These are phyloP conservation scores for Electrona antarctica DNA, from an alignment of 2,113 vertebrate genomes.

Conservation along the genomic window DNA sequence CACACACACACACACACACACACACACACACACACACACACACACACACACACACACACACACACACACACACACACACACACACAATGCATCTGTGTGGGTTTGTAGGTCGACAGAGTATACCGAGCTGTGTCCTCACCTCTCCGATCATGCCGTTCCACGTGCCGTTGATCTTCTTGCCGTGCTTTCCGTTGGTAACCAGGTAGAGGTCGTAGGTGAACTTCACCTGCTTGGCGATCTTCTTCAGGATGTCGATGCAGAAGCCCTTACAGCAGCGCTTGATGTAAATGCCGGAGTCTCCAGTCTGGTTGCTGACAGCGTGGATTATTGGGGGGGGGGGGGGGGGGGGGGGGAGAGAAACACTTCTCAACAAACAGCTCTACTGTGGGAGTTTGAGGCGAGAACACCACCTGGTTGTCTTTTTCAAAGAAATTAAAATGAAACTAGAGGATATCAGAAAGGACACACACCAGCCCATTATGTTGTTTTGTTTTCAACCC, in stretches of 20 bases:
- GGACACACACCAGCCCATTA: constrained; percentile 2
- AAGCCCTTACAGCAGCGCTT: constrained; percentile 99
- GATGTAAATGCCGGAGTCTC: constrained; percentile 95
- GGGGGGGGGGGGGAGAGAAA: neutral
- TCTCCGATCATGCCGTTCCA: constrained; percentile 99
- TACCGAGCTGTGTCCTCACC: constrained; percentile 75
- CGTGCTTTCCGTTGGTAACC: constrained; percentile 98
- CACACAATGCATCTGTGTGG: neutral
- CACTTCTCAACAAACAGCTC: neutral
- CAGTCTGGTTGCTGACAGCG: constrained; percentile 88
- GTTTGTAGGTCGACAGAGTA: neutral
- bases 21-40: too few relatives aligned
- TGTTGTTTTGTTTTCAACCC: neutral
- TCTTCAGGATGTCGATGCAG: constrained; percentile 99
- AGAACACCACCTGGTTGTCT: neutral
- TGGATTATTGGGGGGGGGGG: neutral
- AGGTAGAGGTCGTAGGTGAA: constrained; percentile 99
- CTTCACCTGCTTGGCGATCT: constrained; percentile 96
- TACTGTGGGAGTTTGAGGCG: neutral
- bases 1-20: too few relatives aligned
- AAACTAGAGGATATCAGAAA: neutral
- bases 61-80: neutral
- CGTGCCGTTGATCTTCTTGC: constrained; percentile 97
- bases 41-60: too few relatives aligned
- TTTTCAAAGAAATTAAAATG: neutral